phyloP scores from a whole-genome alignment of 2,113 vertebrate genomes.

The Nerophis lumbriciformis region DNA sequence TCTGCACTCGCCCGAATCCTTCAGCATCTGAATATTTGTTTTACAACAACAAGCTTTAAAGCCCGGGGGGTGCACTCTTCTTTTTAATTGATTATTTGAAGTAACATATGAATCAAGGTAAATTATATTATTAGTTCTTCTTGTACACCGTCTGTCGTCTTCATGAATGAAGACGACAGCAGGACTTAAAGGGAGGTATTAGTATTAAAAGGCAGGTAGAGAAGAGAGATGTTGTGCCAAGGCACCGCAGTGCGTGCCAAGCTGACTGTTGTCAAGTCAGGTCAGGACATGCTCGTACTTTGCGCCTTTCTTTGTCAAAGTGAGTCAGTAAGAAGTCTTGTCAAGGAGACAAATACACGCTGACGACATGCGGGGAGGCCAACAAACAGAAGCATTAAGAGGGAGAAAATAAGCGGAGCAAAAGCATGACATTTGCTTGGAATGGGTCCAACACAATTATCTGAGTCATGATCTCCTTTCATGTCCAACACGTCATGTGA shows the following conservation, averaged over 20 bases:
- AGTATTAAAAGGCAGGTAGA: constrained; percentile 27
- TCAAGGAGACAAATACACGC: constrained; percentile 29
- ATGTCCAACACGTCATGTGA: constrained; percentile 29
- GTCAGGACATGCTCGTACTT: constrained; percentile 60
- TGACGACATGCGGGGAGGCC: constrained; percentile 6
- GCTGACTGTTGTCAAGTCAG: constrained; percentile 63
- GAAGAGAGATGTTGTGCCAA: constrained; percentile 45
- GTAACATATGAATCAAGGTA: constrained; percentile 31
- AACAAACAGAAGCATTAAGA: too few species aligned
- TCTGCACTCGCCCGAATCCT: constrained; percentile 58
- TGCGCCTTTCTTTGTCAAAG: constrained; percentile 52
- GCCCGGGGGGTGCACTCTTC: constrained; percentile 13
- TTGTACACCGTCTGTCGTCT: too few species aligned
- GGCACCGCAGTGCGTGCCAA: constrained; percentile 46
- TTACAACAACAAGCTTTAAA: constrained; percentile 30
- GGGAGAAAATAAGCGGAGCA: constrained; percentile 16
- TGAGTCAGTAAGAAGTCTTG: constrained; percentile 54
- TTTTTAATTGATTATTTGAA: constrained; percentile 33
- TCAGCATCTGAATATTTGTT: constrained; percentile 47
- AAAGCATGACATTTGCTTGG: constrained; percentile 13
- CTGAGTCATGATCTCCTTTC: constrained; percentile 9
- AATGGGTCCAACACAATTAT: constrained; percentile 27
- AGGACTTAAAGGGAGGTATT: not conserved
- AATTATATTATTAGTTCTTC: constrained; percentile 24
- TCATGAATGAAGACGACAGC: constrained; percentile 13